Evolutionary conservation across 1,140 invertebrate species (phyloP), one percentile per base, ranked within the genome.

Genomic region (Penaeus japonicus): DNA sequence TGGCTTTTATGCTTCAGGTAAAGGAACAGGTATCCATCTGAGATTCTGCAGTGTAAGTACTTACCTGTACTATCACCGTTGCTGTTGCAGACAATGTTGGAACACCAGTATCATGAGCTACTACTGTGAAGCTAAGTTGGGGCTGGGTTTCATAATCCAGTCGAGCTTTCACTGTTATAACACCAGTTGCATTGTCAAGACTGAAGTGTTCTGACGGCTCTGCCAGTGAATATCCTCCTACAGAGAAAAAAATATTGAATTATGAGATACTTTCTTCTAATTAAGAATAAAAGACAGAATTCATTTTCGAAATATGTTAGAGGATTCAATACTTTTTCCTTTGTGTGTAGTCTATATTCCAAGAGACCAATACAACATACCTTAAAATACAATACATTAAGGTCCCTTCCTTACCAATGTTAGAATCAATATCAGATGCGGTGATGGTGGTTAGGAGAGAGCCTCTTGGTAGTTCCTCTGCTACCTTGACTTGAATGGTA

Each of bases 131-230:
- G 91, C 96, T 95, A 4, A 97, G 93, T 81, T 94, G 93, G 91
- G 96, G 95, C 0, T 95, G 94, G 90, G 94, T 93, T 92, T 98
- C 97, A 92, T 96, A 98, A 92, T 98, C 97, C 55, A 98, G 95
- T 1, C 95, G 93, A 90, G 95, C 94, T 53, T 94, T 95, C 0
- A 98, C 96, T 30, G 94, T 96, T 4, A 98, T 95, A 65, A 96
- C 95, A 18, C 98, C 97, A 17, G 94, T 90, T 17, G 75, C 90
- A 53, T 89, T 78, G 82, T 90, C 90, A 10, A 90, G 85, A 15
- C 62, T 81, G 77, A 90, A 89, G 47, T 89, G 75, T n/a, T 89
- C 82, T 12, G 87, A 89, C 1, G 87, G 82, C 20, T 89, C 83
- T 30, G 54, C 59, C 18, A 89, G 82, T 24, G 81, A 78, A 57